phyloP scores from a whole-genome alignment of 1,140 invertebrate genomes.

The Parapsyche elsis region DNA sequence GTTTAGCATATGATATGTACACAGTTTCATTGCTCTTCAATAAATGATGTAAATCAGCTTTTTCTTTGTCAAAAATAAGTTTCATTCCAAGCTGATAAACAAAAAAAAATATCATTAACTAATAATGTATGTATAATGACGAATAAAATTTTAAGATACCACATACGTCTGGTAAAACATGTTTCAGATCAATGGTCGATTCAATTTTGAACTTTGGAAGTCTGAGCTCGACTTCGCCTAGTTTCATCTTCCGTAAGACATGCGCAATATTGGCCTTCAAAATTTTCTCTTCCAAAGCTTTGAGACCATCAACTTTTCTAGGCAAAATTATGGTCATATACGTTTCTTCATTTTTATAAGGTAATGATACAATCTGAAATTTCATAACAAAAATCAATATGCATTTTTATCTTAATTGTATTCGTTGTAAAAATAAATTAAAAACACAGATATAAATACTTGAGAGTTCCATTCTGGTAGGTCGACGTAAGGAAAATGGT shows the following conservation, averaged over 20 bases:
- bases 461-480: conserved; percentile 45
- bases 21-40: not conserved
- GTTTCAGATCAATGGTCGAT: conserved; percentile 58
- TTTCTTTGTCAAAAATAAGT: not conserved
- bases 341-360: not conserved
- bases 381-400: not conserved
- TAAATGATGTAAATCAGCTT: not conserved
- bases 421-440: not conserved
- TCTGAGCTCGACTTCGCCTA: not conserved
- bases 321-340: not conserved
- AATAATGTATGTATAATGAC: too few species aligned
- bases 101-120: not conserved
- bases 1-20: conserved; percentile 67
- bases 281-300: not conserved
- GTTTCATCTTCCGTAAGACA: not conserved
- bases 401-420: not conserved
- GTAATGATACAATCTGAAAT: not conserved
- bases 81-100: not conserved
- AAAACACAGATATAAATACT: too few species aligned
- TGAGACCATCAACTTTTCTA: not conserved
- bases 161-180: conserved; percentile 47
- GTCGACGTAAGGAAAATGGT: conserved; percentile 43
- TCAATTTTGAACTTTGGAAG: conserved; percentile 67
- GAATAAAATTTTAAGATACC: too few species aligned
- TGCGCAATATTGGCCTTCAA: not conserved